Base-by-base conservation (phyloP, 92 coral and sea anemone genomes). In the Zoanthus sansibaricus region DNA sequence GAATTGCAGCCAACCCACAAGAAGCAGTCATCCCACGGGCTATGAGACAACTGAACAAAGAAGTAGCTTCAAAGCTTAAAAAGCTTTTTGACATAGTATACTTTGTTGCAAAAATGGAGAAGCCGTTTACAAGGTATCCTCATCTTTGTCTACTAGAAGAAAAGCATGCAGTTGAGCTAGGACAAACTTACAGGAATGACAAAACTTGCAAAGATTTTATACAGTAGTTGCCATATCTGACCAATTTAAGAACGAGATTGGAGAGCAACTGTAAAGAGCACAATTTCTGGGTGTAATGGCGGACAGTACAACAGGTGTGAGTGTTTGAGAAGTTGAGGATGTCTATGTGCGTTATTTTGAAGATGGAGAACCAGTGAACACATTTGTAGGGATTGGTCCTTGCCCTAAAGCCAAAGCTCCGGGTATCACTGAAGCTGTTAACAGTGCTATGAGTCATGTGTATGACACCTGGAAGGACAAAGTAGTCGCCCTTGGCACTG, bases 101-200 rank as follows among this genome's bases (percentile, higher is more conserved):
- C 49, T 88, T 88, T 82, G 87, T 88, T 44, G 91, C 91, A 46
- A 88, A 88, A 75, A 56, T 82, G 7, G 91, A 88, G 88, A 82
- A 25, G 25, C 25, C 25, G 25, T 25, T 25, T 25, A 25, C 25
- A 25, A 25, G 0, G 25, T 25, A 25, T 25, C 25, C 25, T 25
- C 25, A 25, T 25, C 25, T 25, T 25, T 25, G 25, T 25, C 25
- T 25, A 25, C 25, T 25, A 25, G 25, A 25, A 25, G 25, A 25
- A 25, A 25, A 25, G 25, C 25, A 25, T 25, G 25, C 25, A 25
- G 25, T 25, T 25, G 25, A 25, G 25, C 25, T 25, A 25, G 25
- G 25, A 25, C 25, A 25, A 25, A 25, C 25, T 25, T 25, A 25
- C 25, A 25, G 25, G 25, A 25, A 25, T 25, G 25, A 25, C 25